phyloP scores from a whole-genome alignment of 2,888 invertebrate genomes.

The Tetrapedia diversipes region DNA sequence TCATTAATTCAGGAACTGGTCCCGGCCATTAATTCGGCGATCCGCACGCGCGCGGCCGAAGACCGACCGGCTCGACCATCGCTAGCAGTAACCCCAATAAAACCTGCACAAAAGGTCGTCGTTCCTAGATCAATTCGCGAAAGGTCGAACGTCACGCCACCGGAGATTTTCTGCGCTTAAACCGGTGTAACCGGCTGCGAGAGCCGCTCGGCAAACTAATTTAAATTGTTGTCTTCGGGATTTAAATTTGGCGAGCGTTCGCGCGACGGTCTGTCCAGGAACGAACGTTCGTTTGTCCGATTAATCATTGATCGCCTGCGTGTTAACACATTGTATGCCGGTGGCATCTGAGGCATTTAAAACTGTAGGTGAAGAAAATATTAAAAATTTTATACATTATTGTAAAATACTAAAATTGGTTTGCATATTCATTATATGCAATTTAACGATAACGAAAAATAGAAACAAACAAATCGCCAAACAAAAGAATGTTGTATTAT shows the following conservation, averaged over 20 bases:
- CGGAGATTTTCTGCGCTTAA: constrained; percentile 49
- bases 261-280: background rate
- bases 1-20: constrained; percentile 22
- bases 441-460: too few species aligned
- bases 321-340: too few species aligned
- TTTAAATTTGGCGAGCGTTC: background rate
- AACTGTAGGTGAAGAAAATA: too few species aligned
- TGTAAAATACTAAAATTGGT: too few species aligned
- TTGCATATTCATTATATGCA: too few species aligned
- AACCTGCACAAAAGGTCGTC: constrained; percentile 55
- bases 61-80: constrained; percentile 11
- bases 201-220: constrained; percentile 46
- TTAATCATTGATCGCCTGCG: background rate
- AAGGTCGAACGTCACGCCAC: constrained; percentile 60
- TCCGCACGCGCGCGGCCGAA: constrained; percentile 26
- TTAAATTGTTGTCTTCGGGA: constrained; percentile 27
- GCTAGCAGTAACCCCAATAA: constrained; percentile 52
- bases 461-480: too few species aligned
- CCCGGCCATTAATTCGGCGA: constrained; percentile 10
- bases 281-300: background rate
- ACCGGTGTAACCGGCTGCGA: constrained; percentile 55
- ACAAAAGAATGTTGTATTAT: too few species aligned
- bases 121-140: constrained; percentile 61
- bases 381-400: too few species aligned
- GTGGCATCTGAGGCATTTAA: too few species aligned